Conservation (phyloP, 2,797 vertebrate species). For the Thunnus albacares region DNA sequence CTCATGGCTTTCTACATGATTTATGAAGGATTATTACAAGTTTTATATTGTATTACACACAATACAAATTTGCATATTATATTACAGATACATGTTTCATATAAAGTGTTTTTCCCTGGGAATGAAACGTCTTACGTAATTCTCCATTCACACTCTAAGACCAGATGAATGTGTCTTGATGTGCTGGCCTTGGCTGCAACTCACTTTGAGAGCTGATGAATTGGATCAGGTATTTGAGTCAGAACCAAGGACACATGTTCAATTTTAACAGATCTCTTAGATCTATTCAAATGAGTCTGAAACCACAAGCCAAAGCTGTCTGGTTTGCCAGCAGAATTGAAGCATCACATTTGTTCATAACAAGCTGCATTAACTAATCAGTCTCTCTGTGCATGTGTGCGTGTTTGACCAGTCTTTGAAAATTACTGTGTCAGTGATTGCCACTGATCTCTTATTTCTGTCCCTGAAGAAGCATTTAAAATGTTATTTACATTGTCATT, state of each 20-base stretch:
- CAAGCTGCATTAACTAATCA: slow-evolving; percentile 72
- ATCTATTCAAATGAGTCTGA: slow-evolving; percentile 76
- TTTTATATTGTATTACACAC: not conserved
- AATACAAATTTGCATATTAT: not conserved
- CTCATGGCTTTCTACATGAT: not conserved
- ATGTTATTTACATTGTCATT: slow-evolving; percentile 50
- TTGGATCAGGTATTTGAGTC: slow-evolving; percentile 76
- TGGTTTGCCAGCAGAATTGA: slow-evolving; percentile 78
- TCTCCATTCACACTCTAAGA: slow-evolving; percentile 10
- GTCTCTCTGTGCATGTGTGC: not conserved
- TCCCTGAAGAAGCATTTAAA: slow-evolving; percentile 40
- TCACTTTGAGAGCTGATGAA: slow-evolving; percentile 61
- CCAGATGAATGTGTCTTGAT: slow-evolving; percentile 31
- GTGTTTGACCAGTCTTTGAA: slow-evolving; percentile 49
- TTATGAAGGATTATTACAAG: not conserved
- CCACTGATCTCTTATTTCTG: slow-evolving; percentile 36
- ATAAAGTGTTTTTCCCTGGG: not conserved
- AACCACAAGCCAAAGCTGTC: slow-evolving; percentile 68
- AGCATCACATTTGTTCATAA: slow-evolving; percentile 71
- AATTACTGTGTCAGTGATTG: slow-evolving; percentile 52
- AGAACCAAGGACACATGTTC: slow-evolving; percentile 73
- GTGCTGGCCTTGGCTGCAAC: slow-evolving; percentile 48
- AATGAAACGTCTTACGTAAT: slow-evolving; percentile 1
- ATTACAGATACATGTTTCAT: not conserved
- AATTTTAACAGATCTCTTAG: slow-evolving; percentile 70